Percentiles rank a stretch among this genome's conserved stretches.
These are phyloP conservation scores for Brachypalpus laphriformis DNA, from an alignment of 2,888 invertebrate species.

Conservation along the genomic window DNA sequence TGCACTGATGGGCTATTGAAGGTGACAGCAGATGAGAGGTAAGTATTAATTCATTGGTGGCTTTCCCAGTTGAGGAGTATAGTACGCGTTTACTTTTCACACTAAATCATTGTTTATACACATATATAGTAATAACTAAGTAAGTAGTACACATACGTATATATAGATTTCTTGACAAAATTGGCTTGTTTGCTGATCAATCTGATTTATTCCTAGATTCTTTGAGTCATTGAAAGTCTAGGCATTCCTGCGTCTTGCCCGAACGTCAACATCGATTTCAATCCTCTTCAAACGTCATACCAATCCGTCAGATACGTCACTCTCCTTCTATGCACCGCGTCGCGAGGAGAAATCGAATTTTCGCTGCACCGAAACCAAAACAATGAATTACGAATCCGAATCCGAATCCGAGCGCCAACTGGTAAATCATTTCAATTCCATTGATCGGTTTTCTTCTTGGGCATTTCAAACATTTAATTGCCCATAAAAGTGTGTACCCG, in stretches of 20 bases:
- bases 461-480: conserved; percentile 51
- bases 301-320: conserved; percentile 12
- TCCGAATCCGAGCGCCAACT: conserved; percentile 1
- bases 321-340: neutral
- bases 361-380: conserved; percentile 10
- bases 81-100: no score
- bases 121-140: no score
- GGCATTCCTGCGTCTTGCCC: neutral
- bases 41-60: no score
- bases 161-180: no score
- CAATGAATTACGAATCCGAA: neutral
- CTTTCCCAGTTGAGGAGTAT: no score
- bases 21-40: no score
- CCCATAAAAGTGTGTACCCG: conserved; percentile 35
- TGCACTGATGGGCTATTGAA: no score
- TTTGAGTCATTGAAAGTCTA: neutral
- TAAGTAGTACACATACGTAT: no score
- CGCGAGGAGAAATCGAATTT: conserved; percentile 52
- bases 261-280: conserved; percentile 1
- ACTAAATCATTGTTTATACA: no score
- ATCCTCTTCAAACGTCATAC: neutral
- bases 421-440: conserved; percentile 50
- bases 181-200: no score
- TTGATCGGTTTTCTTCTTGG: conserved; percentile 49
- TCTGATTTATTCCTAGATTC: no score